Conservation (phyloP, 2,113 vertebrate species). For the Catharus fuscescens region DNA sequence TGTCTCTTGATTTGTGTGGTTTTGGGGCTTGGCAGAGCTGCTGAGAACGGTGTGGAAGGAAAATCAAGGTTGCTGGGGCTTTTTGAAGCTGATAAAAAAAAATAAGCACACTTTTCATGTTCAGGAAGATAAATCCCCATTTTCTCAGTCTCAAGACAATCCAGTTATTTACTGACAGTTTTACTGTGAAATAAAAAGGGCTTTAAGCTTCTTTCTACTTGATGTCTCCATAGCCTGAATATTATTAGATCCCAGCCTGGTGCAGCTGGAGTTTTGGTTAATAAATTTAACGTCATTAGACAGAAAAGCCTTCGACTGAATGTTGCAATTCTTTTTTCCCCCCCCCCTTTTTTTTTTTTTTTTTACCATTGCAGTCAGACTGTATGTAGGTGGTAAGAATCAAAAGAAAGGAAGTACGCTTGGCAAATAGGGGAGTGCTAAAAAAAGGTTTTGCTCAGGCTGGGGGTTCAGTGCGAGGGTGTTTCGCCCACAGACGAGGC, state of each 20-base stretch:
- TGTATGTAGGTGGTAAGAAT: slow-evolving; percentile 70
- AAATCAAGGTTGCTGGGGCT: slow-evolving; percentile 66
- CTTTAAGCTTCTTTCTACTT: slow-evolving; percentile 72
- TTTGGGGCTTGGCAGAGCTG: slow-evolving; percentile 66
- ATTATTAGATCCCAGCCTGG: slow-evolving; percentile 69
- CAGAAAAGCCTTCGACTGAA: slow-evolving; percentile 51
- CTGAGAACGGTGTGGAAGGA: slow-evolving; percentile 56
- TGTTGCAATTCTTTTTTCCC: slow-evolving; percentile 23
- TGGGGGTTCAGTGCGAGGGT: not conserved
- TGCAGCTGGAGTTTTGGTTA: slow-evolving; percentile 67
- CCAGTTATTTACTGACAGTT: slow-evolving; percentile 72
- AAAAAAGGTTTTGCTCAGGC: slow-evolving; percentile 50
- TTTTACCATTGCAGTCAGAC: slow-evolving; percentile 53
- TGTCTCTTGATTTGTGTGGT: slow-evolving; percentile 66
- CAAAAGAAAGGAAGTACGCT: slow-evolving; percentile 68
- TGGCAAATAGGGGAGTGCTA: slow-evolving; percentile 61
- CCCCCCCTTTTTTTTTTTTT: not conserved
- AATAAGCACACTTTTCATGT: slow-evolving; percentile 65
- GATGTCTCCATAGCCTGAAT: slow-evolving; percentile 69
- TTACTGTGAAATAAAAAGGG: slow-evolving; percentile 68
- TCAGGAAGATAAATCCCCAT: slow-evolving; percentile 66
- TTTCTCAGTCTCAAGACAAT: slow-evolving; percentile 71
- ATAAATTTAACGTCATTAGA: slow-evolving; percentile 69
- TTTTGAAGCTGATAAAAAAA: slow-evolving; percentile 69
- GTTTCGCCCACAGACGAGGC: not conserved